These are phyloP conservation scores for Haemorhous mexicanus DNA, from an alignment of 2,113 vertebrate species.

Conservation along the genomic window DNA sequence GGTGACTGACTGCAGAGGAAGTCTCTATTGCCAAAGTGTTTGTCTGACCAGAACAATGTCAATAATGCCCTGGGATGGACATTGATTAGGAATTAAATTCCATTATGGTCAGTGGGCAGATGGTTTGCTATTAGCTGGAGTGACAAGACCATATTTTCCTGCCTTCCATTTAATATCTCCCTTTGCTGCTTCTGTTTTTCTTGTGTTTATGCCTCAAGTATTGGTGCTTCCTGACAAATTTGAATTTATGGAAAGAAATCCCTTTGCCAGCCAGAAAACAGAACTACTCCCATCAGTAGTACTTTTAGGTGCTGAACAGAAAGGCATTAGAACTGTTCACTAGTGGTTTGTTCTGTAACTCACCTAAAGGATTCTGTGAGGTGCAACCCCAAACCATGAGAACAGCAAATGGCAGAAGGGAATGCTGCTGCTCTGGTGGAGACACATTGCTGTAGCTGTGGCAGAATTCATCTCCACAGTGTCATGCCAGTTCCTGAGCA, in stretches of 20 bases:
- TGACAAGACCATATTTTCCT: not conserved
- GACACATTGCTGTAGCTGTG: not conserved
- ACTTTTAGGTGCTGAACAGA: not conserved
- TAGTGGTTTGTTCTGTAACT: not conserved
- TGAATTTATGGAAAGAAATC: not conserved
- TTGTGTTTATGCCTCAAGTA: not conserved
- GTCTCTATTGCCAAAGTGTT: not conserved
- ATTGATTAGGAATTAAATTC: not conserved
- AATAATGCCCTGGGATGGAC: not conserved
- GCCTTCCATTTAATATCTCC: not conserved
- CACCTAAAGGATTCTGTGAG: not conserved
- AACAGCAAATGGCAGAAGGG: not conserved
- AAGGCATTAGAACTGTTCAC: not conserved
- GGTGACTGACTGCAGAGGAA: not conserved
- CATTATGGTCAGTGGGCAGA: not conserved
- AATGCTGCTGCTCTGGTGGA: not conserved
- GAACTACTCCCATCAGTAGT: not conserved
- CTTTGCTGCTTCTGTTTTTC: not conserved
- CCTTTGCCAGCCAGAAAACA: not conserved
- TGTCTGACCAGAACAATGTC: not conserved
- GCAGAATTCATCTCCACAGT: not conserved
- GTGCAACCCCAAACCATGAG: not conserved
- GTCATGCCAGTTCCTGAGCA: not conserved
- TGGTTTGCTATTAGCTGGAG: not conserved
- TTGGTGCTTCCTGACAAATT: not conserved